Base-by-base conservation (phyloP, 2,113 vertebrate genomes). In the Ictalurus punctatus region DNA sequence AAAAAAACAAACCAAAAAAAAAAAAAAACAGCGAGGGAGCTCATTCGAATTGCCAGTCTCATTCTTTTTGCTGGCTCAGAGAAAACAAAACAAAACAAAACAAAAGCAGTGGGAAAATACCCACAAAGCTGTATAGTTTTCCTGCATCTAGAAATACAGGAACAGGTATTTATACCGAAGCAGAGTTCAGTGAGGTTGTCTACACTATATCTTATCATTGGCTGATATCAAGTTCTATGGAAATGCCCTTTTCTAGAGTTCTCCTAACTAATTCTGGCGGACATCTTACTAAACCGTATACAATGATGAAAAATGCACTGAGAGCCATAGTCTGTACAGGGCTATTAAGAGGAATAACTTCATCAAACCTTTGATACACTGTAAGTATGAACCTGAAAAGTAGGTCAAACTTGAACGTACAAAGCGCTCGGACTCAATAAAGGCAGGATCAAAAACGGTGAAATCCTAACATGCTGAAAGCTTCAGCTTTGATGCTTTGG, bases 401-500 rank as follows among this genome's bases (percentile, higher is more conserved):
- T 83, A 44, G 84, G 52, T 78, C 87, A 86, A 56, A 74, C 19
- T 30, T 37, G 40, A 87, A 80, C 16, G 40, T 73, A 44, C 67
- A 67, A 30, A n/a, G 34, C 71, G 82, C 73, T 84, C 48, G 79
- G 79, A 90, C 84, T 79, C 34, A 63, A 87, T 6, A 63, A 79
- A 30, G 67, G 17, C 37, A 71, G 40, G 61, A 71, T 67, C n/a
- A 44, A 84, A 44, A 84, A 74, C 48, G 52, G 67, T 13, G 10
- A 76, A 76, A 74, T 69, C 7, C 44, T 58, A 69, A 89, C 83
- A 80, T 69, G 59, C n/a, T 79, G 30, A 80, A 89, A 80, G 59
- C 40, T 74, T 40, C 82, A 16, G 78, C 81, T 54, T 56, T 83
- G 67, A 69, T 52, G 48, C 76, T 89, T 78, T 37, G 63, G 73